Base-by-base conservation (phyloP, 1,140 invertebrate genomes). In the Drosophila lacertosa region DNA sequence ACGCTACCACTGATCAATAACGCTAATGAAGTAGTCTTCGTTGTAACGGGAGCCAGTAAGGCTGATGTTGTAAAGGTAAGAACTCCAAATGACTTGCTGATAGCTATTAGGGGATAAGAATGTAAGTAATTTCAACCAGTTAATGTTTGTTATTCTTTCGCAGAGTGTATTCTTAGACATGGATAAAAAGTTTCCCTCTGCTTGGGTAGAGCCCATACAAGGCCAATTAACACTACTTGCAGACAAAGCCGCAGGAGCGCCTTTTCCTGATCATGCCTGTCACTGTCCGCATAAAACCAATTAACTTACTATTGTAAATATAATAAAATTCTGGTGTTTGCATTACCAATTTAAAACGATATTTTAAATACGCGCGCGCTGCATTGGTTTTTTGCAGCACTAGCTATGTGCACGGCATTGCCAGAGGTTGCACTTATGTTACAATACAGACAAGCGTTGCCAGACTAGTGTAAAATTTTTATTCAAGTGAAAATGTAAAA, bases 1-100 rank as follows among this genome's bases (percentile, higher is more conserved):
- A 99, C 98, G 2, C 95, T 97, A 65, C 96, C 97, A 4, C 95
- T 98, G 4, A 94, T 99, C 11, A 99, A 99, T 89, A 96, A 96
- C 91, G 96, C 98, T 6, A 94, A 93, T 57, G 93, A 94, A 83
- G 96, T 96, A 80, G 93, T 97, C 54, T 99, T 99, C 93, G 95
- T 97, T 18, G 93, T 96, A 3, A 94, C 94, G 58, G 98, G 98
- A 4, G 93, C 93, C 42, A 94, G 94, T 3, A 99, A 99, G 92
- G 96, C 97, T n/a, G 94, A 95, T 18, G 96, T 98, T 88, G 91
- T 99, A 0, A 96, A 98, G 94, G 90, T 91, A 7, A 57, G 11
- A 39, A 20, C 20, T 13, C 20, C n/a, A 3, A 20, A 3, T 15
- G 2, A 16, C n/a, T 16, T 9, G 3, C 13, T 9, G 5, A n/a